Percentiles rank a stretch among this genome's conserved stretches.
phyloP scores from a whole-genome alignment of 2,113 vertebrate species.

The Phalacrocorax brasilianus region DNA sequence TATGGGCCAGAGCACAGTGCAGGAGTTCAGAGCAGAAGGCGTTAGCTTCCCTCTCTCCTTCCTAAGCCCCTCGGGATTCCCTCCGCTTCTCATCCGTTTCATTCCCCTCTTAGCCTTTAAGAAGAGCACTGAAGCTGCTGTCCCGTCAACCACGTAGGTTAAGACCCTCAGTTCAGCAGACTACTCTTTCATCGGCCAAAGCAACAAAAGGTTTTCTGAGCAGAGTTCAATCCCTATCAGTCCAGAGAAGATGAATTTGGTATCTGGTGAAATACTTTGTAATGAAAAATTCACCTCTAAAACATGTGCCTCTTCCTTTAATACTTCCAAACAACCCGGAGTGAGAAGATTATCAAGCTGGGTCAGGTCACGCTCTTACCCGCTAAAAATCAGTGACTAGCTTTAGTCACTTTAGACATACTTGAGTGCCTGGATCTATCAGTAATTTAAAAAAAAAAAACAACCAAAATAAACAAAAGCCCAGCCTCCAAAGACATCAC shows the following conservation, averaged over 20 bases:
- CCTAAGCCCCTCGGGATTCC: not conserved
- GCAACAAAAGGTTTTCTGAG: not conserved
- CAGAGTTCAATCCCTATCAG: not conserved
- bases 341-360: not conserved
- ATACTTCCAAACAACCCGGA: not conserved
- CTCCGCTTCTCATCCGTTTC: not conserved
- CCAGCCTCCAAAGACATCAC: not conserved
- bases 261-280: not conserved
- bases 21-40: slow-evolving; percentile 43
- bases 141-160: not conserved
- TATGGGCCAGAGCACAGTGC: slow-evolving; percentile 27
- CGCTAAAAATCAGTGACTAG: not conserved
- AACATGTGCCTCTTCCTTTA: not conserved
- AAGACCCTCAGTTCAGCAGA: not conserved
- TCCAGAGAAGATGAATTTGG: not conserved
- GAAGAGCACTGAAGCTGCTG: not conserved
- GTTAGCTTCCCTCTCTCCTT: slow-evolving; percentile 25
- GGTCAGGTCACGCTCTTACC: not conserved
- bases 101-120: not conserved
- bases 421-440: not conserved
- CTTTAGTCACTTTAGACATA: not conserved
- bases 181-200: not conserved
- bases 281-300: not conserved
- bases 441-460: not conserved
- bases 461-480: not conserved